Evolutionary conservation across 2,113 vertebrate species (phyloP).

Genomic region (Dinomys branickii): DNA sequence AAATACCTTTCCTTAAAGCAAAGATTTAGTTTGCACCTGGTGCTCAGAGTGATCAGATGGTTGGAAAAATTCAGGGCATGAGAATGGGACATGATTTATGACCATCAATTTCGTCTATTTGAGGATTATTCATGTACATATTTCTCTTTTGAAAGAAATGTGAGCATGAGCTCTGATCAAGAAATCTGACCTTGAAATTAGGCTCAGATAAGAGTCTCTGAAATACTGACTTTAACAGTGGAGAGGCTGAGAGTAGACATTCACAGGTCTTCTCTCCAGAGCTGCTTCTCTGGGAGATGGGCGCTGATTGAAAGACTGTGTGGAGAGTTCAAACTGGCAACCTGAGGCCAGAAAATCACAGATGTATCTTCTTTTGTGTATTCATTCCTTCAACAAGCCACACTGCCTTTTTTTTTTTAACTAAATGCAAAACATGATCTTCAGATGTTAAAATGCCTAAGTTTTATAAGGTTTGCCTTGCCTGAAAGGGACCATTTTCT

Average conservation of each 20-base stretch:
- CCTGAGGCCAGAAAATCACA: not conserved
- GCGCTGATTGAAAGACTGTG: not conserved
- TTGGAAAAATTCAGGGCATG: not conserved
- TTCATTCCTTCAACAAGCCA: not conserved
- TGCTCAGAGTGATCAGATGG: not conserved
- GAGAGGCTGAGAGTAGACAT: not conserved
- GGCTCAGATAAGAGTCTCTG: not conserved
- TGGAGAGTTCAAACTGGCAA: not conserved
- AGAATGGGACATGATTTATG: not conserved
- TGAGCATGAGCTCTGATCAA: not conserved
- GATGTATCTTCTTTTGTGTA: not conserved
- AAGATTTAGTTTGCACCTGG: not conserved
- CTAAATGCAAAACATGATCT: constrained; percentile 7
- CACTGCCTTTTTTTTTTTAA: not conserved
- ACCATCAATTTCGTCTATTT: not conserved
- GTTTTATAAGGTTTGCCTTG: not conserved
- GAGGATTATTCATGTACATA: not conserved
- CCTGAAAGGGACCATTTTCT: not conserved
- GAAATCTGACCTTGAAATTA: not conserved
- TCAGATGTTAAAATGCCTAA: not conserved
- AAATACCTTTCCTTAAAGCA: not conserved
- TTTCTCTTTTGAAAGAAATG: not conserved
- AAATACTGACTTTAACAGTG: not conserved
- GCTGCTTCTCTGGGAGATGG: not conserved
- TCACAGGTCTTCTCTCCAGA: not conserved